Evolutionary conservation across 1,140 invertebrate genomes (phyloP).

Genomic region (Ceratina japonica): DNA sequence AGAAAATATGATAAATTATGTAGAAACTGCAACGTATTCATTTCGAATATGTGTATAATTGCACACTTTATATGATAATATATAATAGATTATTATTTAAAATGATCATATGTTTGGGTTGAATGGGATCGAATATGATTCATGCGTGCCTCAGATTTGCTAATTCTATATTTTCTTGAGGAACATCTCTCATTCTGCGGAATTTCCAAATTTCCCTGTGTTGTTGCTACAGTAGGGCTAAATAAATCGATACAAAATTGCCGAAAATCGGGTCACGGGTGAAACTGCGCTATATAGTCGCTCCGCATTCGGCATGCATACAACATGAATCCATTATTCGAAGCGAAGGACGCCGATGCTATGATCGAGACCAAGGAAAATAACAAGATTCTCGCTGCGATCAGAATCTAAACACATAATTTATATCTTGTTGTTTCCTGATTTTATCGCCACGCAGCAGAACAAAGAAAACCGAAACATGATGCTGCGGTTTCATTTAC

Average conservation of each 20-base stretch:
- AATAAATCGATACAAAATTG: conserved; percentile 53
- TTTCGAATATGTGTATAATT: too few species aligned
- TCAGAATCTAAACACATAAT: neutral
- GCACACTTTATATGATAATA: too few species aligned
- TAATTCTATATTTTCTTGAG: neutral
- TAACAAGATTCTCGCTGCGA: conserved; percentile 2
- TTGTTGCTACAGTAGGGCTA: neutral
- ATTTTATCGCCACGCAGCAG: too few species aligned
- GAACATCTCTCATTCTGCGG: neutral
- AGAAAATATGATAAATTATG: too few species aligned
- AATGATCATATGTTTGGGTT: too few species aligned
- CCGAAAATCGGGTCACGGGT: conserved; percentile 47
- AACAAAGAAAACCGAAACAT: too few species aligned
- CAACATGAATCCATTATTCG: conserved; percentile 42
- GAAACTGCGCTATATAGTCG: conserved; percentile 19
- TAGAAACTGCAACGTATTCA: too few species aligned
- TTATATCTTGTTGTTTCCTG: too few species aligned
- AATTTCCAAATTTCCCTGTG: neutral
- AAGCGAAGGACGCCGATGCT: neutral
- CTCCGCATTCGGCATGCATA: conserved; percentile 43
- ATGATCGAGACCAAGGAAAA: neutral
- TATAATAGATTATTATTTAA: too few species aligned
- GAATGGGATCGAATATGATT: neutral
- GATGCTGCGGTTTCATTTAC: too few species aligned
- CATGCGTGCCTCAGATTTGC: neutral